Evolutionary conservation across 2,113 vertebrate genomes (phyloP).

Genomic region (Phocoena phocoena): DNA sequence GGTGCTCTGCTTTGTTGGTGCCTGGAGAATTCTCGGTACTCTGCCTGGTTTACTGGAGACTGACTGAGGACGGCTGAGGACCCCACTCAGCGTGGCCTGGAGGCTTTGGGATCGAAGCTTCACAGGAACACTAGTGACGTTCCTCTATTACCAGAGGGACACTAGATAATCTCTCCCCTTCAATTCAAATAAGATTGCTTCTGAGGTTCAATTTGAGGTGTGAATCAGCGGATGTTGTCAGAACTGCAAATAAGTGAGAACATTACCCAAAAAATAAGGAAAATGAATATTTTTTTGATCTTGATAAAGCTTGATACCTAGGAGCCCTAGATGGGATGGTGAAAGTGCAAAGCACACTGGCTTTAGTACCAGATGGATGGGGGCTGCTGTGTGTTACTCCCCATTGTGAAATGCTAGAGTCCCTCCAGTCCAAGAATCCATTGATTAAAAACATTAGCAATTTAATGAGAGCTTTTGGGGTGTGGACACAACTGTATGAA

Average conservation of each 20-base stretch:
- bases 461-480: background rate
- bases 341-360: background rate
- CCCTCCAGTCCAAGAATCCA: background rate
- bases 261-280: background rate
- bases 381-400: no score
- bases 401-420: background rate
- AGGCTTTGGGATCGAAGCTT: background rate
- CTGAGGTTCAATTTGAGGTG: background rate
- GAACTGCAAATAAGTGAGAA: background rate
- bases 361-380: fast-evolving
- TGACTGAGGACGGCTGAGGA: background rate
- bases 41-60: background rate
- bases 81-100: background rate
- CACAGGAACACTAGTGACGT: fast-evolving
- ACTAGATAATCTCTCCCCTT: background rate
- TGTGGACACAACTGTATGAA: background rate
- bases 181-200: background rate
- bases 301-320: background rate
- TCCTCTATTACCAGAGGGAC: background rate
- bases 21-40: background rate
- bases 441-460: background rate
- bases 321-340: background rate
- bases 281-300: background rate
- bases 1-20: background rate
- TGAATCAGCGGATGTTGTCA: background rate